Evolutionary conservation across 2,797 vertebrate genomes (phyloP), one percentile per base, ranked within the genome.

Genomic region (Lateolabrax maculatus): DNA sequence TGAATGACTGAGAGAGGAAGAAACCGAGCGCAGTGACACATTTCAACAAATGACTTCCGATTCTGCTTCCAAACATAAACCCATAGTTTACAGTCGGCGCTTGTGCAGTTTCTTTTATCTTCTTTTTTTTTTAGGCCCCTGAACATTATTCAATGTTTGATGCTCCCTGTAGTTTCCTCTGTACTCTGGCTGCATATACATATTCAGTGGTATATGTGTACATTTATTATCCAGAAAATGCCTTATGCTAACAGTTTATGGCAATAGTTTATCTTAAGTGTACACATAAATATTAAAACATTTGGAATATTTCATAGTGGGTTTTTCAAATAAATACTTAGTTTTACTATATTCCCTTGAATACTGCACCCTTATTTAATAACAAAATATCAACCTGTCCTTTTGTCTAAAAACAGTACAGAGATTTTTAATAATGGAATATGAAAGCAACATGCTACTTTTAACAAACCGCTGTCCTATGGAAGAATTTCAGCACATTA

Each of bases 21-120:
- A 71, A 37, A 66, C 16, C 3, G 44, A 62, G 72, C 68, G 48
- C 48, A 46, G 55, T 27, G 46, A 68, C 68, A 79, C 52, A 49
- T 77, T 81, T 70, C 43, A 18, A 65, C 60, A 84, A 78, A 79
- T 51, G 9, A 77, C 84, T 73, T 70, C 44, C 2, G 4, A 34
- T 64, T 70, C 39, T 37, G 6, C 13, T 31, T 52, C n/a, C 39
- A 16, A 56, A 64, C 12, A 58, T 16, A 49, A 61, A 52, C 34
- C 8, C 8, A 18, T 21, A 53, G 18, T 34, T 72, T 19, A 37
- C 18, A 69, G 37, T 9, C 48, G 2, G 37, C 6, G 16, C n/a
- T 13, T 52, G 15, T 55, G 48, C 31, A 43, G 7, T 46, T 56
- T 62, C 10, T 16, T 19, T 52, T 66, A 23, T 21, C 31, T 29